These are phyloP conservation scores for Erinaceus europaeus DNA, from an alignment of 2,113 vertebrate genomes.

Conservation along the genomic window DNA sequence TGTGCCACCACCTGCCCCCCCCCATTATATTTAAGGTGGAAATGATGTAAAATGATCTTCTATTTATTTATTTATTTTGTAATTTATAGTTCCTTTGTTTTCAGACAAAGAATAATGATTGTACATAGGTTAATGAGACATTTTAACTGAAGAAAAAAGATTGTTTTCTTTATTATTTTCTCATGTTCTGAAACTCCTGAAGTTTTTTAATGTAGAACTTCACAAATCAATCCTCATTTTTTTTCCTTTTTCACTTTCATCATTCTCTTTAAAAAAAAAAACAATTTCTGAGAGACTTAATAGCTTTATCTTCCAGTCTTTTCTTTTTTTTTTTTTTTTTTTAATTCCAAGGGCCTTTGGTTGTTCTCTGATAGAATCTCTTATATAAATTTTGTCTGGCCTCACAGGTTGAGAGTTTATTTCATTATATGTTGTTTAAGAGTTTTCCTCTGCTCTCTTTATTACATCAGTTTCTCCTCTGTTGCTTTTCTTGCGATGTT, in stretches of 20 bases:
- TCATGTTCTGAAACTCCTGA: background rate
- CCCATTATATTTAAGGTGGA: no score
- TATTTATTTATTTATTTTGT: no score
- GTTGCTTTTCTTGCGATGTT: background rate
- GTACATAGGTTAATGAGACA: background rate
- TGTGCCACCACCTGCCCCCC: no score
- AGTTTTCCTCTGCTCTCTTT: background rate
- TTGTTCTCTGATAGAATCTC: background rate
- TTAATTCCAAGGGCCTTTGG: background rate
- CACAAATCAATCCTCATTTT: conserved; percentile 1
- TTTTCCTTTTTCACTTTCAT: background rate
- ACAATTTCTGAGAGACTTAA: background rate
- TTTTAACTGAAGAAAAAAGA: background rate
- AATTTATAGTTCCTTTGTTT: background rate
- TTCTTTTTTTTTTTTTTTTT: background rate
- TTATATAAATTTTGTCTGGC: background rate
- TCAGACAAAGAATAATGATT: background rate
- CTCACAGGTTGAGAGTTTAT: background rate
- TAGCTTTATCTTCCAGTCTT: background rate
- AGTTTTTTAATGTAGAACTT: background rate
- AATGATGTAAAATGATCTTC: background rate
- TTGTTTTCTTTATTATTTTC: background rate
- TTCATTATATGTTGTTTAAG: background rate
- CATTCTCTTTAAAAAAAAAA: no score
- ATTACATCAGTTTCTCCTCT: background rate